Evolutionary conservation across 2,113 vertebrate species (phyloP).

Genomic region (Anarhynchus alexandrinus): DNA sequence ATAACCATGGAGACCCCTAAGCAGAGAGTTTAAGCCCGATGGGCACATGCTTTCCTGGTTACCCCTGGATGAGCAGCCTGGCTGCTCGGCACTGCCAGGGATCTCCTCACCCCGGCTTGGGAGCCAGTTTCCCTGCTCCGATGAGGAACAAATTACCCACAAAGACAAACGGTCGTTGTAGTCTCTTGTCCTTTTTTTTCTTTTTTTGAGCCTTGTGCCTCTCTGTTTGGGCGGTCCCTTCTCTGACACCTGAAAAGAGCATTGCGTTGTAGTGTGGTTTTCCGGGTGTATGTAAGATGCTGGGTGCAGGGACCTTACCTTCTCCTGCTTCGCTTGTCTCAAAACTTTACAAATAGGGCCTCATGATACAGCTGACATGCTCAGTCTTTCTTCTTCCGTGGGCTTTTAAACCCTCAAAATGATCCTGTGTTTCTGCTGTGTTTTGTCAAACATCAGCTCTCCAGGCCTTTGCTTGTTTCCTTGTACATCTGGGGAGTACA

Average conservation of each 20-base stretch:
- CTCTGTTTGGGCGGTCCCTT: neutral
- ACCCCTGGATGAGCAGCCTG: neutral
- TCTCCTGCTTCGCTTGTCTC: neutral
- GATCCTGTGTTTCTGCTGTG: neutral
- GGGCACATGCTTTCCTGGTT: neutral
- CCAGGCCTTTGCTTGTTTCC: neutral
- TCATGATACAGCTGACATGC: too few relatives aligned
- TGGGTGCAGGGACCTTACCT: neutral
- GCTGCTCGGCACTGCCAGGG: neutral
- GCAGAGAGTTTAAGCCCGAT: neutral
- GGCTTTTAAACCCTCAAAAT: neutral
- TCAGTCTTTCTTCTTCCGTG: neutral
- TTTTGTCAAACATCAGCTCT: neutral
- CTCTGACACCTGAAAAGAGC: neutral
- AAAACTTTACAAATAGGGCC: neutral
- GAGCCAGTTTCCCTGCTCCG: neutral
- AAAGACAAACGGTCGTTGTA: neutral
- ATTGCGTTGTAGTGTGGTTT: neutral
- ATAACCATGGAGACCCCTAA: neutral
- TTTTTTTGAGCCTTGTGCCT: neutral
- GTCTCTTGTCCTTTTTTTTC: neutral
- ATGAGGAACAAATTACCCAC: neutral
- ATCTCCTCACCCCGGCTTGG: fast-evolving
- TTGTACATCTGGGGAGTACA: neutral
- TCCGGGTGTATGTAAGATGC: neutral